Conservation (phyloP, 2,797 vertebrate species). For the Falco concolor region DNA sequence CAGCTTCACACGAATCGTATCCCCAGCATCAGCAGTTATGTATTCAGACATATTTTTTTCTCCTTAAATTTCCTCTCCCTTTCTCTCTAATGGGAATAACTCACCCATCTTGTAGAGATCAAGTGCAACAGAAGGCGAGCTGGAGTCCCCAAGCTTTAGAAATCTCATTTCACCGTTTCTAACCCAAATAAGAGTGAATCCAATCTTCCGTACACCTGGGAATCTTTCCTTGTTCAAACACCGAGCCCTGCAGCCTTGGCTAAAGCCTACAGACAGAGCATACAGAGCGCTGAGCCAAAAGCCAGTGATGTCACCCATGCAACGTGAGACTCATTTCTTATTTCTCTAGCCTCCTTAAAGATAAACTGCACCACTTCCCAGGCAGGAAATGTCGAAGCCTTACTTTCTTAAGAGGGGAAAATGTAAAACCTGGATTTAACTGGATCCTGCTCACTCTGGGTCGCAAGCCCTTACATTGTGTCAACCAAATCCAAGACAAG, state of each 20-base stretch:
- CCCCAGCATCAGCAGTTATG: constrained; percentile 14
- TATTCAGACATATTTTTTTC: constrained; percentile 14
- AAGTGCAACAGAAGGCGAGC: constrained; percentile 41
- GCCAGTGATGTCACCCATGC: constrained; percentile 88
- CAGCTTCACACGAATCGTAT: not conserved
- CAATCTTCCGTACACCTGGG: constrained; percentile 64
- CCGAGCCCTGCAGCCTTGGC: constrained; percentile 78
- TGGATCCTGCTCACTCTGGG: not conserved
- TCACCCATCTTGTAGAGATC: constrained; percentile 52
- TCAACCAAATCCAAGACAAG: not conserved
- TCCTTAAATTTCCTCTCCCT: constrained; percentile 42
- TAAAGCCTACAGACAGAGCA: constrained; percentile 75
- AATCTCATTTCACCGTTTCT: constrained; percentile 65
- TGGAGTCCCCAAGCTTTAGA: constrained; percentile 52
- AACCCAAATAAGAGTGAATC: constrained; percentile 58
- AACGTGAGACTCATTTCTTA: constrained; percentile 87
- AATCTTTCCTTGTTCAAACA: constrained; percentile 70
- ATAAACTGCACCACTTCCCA: constrained; percentile 76
- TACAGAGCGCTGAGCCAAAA: constrained; percentile 76
- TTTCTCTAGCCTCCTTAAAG: constrained; percentile 87
- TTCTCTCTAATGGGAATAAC: constrained; percentile 46
- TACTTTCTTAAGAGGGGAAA: constrained; percentile 48
- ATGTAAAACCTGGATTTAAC: constrained; percentile 43
- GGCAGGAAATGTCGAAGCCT: constrained; percentile 50
- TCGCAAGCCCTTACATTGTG: not conserved